Conservation (phyloP, 2,113 vertebrate species). For the Platycercus adscitus region DNA sequence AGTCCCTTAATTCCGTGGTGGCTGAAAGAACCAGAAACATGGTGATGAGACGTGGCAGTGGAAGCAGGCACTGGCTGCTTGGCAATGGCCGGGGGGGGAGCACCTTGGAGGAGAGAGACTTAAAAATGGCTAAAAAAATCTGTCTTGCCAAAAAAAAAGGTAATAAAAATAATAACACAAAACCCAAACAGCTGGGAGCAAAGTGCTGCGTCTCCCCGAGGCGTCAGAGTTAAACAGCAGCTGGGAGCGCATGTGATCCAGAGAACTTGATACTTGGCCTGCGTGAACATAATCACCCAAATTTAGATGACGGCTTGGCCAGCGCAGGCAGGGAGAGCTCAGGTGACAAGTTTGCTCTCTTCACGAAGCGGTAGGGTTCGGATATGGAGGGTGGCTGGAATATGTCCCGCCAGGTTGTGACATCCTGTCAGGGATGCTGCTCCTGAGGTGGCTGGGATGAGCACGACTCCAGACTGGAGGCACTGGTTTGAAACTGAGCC, state of each 20-base stretch:
- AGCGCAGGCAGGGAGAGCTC: conserved; percentile 54
- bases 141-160: not conserved
- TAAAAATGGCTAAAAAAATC: not conserved
- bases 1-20: conserved; percentile 91
- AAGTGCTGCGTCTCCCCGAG: not conserved
- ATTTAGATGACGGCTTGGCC: conserved; percentile 81
- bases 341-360: conserved; percentile 63
- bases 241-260: conserved; percentile 79
- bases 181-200: not conserved
- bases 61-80: not conserved
- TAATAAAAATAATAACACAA: not conserved
- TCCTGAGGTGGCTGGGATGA: not conserved
- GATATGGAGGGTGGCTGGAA: not conserved
- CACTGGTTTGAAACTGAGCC: not conserved
- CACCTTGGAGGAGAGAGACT: not conserved
- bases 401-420: not conserved
- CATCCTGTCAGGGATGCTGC: not conserved
- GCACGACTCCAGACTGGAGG: not conserved
- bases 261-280: conserved; percentile 85
- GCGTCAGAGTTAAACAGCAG: conserved; percentile 65
- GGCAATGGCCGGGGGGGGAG: not conserved
- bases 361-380: not conserved
- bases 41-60: conserved; percentile 52
- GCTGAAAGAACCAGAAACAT: conserved; percentile 98
- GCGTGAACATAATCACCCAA: conserved; percentile 79